Evolutionary conservation across 2,113 vertebrate species (phyloP).

Genomic region (Glareola pratincola): DNA sequence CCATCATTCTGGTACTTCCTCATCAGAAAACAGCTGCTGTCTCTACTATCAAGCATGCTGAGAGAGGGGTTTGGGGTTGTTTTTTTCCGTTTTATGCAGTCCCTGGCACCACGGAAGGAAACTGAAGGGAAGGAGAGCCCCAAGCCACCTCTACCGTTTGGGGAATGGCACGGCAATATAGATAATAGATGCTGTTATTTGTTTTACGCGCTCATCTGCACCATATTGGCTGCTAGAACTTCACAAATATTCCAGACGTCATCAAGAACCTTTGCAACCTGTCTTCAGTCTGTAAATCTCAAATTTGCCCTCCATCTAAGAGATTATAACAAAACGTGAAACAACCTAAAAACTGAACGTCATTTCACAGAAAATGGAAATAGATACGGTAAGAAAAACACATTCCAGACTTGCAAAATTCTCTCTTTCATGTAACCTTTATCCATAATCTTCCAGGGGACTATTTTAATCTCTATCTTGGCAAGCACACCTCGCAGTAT

Average conservation of each 20-base stretch:
- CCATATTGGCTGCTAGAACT: constrained; percentile 17
- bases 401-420: constrained; percentile 38
- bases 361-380: constrained; percentile 56
- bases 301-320: constrained; percentile 49
- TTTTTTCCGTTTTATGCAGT: not conserved
- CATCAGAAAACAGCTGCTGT: not conserved
- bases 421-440: constrained; percentile 30
- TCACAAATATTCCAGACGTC: constrained; percentile 21
- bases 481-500: not conserved
- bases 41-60: not conserved
- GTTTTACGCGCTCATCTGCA: constrained; percentile 41
- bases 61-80: not conserved
- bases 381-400: constrained; percentile 55
- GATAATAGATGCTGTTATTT: not conserved
- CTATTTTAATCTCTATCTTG: constrained; percentile 7
- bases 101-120: not conserved
- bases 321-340: not conserved
- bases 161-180: not conserved
- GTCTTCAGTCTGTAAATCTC: constrained; percentile 26
- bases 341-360: constrained; percentile 47
- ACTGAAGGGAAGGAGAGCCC: not conserved
- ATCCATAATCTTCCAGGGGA: not conserved
- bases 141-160: not conserved
- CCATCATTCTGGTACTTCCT: not conserved
- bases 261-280: constrained; percentile 36